phyloP scores from a whole-genome alignment of 2,797 vertebrate species.

The Micromesistius poutassou region DNA sequence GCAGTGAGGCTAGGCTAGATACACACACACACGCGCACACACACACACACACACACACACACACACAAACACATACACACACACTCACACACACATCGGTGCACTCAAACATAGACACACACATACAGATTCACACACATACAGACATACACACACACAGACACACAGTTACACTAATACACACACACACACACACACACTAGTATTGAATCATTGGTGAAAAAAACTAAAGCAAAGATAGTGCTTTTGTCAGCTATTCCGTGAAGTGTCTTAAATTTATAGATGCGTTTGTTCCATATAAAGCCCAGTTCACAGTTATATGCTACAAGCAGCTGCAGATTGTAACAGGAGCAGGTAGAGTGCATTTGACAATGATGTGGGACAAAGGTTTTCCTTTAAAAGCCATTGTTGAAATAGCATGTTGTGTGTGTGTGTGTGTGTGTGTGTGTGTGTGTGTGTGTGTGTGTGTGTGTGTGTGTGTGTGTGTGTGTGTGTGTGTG shows the following conservation, averaged over 20 bases:
- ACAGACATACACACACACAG: too few species aligned
- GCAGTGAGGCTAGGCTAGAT: not conserved
- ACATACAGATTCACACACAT: not conserved
- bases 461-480: too few species aligned
- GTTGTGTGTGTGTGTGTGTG: too few species aligned
- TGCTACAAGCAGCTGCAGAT: not conserved
- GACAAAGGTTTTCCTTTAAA: not conserved
- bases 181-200: slow-evolving; percentile 1
- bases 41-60: too few species aligned
- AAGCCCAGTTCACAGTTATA: not conserved
- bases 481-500: too few species aligned
- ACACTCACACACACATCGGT: not conserved
- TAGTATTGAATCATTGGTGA: not conserved
- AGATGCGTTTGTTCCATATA: not conserved
- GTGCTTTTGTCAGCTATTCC: too few species aligned
- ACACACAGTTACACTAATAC: too few species aligned
- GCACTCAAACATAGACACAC: not conserved
- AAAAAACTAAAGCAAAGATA: not conserved
- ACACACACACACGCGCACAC: not conserved
- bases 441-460: too few species aligned
- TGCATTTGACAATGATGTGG: too few species aligned
- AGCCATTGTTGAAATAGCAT: slow-evolving; percentile 18
- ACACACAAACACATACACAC: too few species aligned
- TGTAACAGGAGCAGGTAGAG: not conserved
- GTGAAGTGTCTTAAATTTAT: not conserved